Conservation (phyloP, 2,797 vertebrate genomes). For the Enteromius thamalakanensis region DNA sequence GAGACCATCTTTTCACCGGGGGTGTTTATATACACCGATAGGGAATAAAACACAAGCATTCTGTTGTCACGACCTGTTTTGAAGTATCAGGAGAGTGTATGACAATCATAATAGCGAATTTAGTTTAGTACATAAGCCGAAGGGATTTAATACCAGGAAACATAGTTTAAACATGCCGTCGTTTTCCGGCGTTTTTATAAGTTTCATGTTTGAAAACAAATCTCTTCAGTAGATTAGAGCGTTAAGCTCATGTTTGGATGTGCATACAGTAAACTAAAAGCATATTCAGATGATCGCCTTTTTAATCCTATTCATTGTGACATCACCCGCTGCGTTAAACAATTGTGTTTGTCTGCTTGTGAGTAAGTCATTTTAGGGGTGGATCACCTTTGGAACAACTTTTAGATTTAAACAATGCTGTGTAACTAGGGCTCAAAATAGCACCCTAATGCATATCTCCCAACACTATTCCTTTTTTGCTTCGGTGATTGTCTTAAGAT, state of each 20-base stretch:
- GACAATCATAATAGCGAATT: not conserved
- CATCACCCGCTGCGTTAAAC: not conserved
- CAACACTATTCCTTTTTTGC: not conserved
- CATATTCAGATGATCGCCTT: constrained; percentile 12
- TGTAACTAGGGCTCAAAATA: not conserved
- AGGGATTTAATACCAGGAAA: not conserved
- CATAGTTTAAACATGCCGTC: not conserved
- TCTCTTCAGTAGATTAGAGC: not conserved
- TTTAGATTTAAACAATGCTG: not conserved
- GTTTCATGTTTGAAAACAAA: constrained; percentile 8
- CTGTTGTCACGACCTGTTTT: constrained; percentile 29
- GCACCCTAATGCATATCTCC: not conserved
- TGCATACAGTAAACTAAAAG: not conserved
- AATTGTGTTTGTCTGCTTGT: not conserved
- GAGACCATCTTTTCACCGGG: constrained; percentile 68
- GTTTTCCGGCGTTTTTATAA: not conserved
- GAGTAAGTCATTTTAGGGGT: not conserved
- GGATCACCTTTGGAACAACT: not conserved
- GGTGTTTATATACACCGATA: constrained; percentile 59
- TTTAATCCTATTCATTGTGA: constrained; percentile 38
- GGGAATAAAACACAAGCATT: constrained; percentile 30
- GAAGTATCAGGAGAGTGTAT: constrained; percentile 15
- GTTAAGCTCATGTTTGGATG: constrained; percentile 33
- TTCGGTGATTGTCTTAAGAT: not conserved
- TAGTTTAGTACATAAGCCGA: not conserved